phyloP scores from a whole-genome alignment of 2,888 invertebrate species.

The Acrobeloides nanus region DNA sequence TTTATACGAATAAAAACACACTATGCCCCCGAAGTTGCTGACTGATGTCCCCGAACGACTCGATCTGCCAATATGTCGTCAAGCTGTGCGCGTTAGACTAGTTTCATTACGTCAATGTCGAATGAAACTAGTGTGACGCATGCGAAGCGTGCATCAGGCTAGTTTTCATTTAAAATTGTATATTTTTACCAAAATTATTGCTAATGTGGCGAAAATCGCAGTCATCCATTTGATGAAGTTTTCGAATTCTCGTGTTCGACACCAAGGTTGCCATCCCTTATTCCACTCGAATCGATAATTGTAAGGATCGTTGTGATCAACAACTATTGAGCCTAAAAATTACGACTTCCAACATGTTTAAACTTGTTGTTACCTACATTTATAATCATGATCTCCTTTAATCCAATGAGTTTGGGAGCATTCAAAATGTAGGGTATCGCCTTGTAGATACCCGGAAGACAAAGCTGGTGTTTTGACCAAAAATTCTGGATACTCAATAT shows the following conservation, averaged over 20 bases:
- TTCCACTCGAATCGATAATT: constrained; percentile 50
- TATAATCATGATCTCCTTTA: constrained; percentile 49
- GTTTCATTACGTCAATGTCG: too few species aligned
- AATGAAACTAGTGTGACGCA: too few species aligned
- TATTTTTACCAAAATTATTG: constrained; percentile 17
- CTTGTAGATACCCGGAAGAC: constrained; percentile 46
- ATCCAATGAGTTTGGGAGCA: constrained; percentile 52
- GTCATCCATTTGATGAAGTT: constrained; percentile 48
- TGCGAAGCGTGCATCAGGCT: too few species aligned
- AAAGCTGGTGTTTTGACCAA: constrained; percentile 49
- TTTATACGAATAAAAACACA: too few species aligned
- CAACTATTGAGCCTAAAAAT: constrained; percentile 35
- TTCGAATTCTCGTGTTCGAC: constrained; percentile 47
- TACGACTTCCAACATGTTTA: constrained; percentile 1
- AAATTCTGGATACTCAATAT: constrained; percentile 53
- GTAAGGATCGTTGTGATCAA: constrained; percentile 37
- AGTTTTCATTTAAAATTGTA: too few species aligned
- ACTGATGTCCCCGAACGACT: too few species aligned
- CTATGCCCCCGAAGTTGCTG: too few species aligned
- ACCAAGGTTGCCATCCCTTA: constrained; percentile 45
- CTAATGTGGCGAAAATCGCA: constrained; percentile 28
- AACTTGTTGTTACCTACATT: constrained; percentile 37
- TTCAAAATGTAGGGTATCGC: constrained; percentile 48
- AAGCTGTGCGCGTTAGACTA: too few species aligned
- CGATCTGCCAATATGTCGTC: too few species aligned